These are phyloP conservation scores for Halyomorpha halys DNA, from an alignment of 1,140 invertebrate species.

Conservation along the genomic window DNA sequence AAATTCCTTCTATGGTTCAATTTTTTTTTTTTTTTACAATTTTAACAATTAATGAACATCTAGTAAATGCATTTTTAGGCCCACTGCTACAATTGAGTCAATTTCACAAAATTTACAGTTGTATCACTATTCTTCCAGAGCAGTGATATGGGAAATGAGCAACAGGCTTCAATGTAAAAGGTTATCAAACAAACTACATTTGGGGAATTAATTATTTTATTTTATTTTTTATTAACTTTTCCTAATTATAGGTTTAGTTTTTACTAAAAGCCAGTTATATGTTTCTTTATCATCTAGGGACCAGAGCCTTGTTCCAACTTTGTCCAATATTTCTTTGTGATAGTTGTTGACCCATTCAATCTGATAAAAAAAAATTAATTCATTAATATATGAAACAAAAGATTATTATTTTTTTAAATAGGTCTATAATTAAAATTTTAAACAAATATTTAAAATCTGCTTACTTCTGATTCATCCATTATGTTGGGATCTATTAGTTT, in stretches of 20 bases:
- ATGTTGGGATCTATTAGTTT: constrained; percentile 49
- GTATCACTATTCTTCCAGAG: too few species aligned
- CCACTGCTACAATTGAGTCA: too few species aligned
- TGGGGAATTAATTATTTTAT: too few species aligned
- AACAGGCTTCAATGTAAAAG: too few species aligned
- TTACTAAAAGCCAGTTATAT: constrained; percentile 36
- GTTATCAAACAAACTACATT: too few species aligned
- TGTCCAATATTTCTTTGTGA: constrained; percentile 33
- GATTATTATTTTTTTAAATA: neutral
- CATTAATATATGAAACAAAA: neutral
- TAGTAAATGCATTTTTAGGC: too few species aligned
- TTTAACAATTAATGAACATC: too few species aligned
- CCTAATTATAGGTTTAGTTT: constrained; percentile 33
- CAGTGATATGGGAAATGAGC: too few species aligned
- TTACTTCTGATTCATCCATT: constrained; percentile 40
- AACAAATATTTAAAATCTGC: constrained; percentile 10
- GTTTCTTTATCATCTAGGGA: constrained; percentile 32
- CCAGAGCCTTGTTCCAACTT: constrained; percentile 36
- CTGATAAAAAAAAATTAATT: constrained; percentile 32
- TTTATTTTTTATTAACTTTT: neutral
- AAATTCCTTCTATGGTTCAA: too few species aligned
- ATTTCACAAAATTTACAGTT: too few species aligned
- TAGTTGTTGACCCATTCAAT: constrained; percentile 39
- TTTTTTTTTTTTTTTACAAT: too few species aligned
- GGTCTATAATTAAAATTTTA: too few species aligned